Base-by-base conservation (phyloP, 2,797 vertebrate genomes). In the Gastrophryne carolinensis region DNA sequence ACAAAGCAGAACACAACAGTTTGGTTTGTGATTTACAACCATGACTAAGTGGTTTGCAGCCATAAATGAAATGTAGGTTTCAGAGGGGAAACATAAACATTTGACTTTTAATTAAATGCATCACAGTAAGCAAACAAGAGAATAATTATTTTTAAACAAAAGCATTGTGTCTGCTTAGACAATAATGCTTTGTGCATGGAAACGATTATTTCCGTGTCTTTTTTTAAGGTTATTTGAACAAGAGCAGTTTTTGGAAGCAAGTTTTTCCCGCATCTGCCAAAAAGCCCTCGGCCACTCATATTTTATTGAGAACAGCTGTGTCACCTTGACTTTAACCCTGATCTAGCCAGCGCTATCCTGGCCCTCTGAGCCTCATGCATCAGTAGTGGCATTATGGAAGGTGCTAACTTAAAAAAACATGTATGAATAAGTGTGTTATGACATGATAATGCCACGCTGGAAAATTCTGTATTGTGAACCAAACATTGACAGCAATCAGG, bases 251-350 rank as follows among this genome's bases (percentile, higher is more conserved):
- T 56, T 65, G 60, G 30, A 62, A 72, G 37, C 60, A 17, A 34
- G 74, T 34, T 63, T n/a, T 32, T 24, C 32, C 49, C 9, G 24
- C 34, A 65, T 57, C 39, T 78, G 75, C 67, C 75, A 78, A 29
- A 76, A 71, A 71, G 58, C 66, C 74, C 29, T 34, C 35, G 66
- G 74, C 57, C 66, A 75, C 57, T 75, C 73, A 70, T 77, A 71
- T 77, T 77, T 77, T 77, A 77, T 71, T 77, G 64, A 77, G 35
- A 70, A 50, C 50, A 71, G 74, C 66, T 77, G 67, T 50, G 60
- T 72, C 75, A 71, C 67, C 50, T 77, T 71, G 60, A 17, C 64
- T 71, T 70, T 77, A 77, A 77, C 67, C 37, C 60, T 39, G 60
- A 65, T 17, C n/a, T 3, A 5, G 10, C 9, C n/a, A n/a, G n/a